A percentile compares a stretch with the other conserved stretches of the same genome.
Evolutionary conservation across 2,797 vertebrate species (phyloP).

Genomic region (Arrhamphus sclerolepis): DNA sequence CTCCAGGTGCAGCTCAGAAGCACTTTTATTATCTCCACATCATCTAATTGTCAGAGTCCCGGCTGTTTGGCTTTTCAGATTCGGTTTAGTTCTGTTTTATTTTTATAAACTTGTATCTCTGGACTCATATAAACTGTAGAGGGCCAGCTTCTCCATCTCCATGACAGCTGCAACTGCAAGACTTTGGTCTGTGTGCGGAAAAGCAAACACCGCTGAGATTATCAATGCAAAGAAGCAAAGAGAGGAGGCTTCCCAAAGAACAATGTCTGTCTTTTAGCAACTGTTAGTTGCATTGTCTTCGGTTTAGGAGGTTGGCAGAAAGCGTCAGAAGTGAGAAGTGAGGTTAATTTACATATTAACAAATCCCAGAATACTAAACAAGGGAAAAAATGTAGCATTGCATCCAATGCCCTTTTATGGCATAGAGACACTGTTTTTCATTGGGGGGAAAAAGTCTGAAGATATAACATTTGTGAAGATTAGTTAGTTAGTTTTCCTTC

Average conservation of each 20-base stretch:
- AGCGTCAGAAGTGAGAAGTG: neutral
- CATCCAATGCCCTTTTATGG: too few relatives aligned
- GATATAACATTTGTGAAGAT: too few relatives aligned
- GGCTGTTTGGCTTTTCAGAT: neutral
- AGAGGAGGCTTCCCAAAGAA: neutral
- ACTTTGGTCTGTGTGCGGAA: neutral
- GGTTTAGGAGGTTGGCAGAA: too few relatives aligned
- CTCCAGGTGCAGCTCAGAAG: too few relatives aligned
- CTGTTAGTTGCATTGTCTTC: too few relatives aligned
- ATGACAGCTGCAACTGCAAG: neutral
- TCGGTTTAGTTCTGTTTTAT: neutral
- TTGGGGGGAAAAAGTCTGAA: neutral
- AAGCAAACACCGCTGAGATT: neutral
- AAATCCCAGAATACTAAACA: neutral
- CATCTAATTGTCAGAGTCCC: neutral
- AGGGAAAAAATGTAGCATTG: neutral
- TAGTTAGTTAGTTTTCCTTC: too few relatives aligned
- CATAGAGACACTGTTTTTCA: too few relatives aligned
- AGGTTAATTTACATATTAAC: neutral
- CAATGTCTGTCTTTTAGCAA: neutral
- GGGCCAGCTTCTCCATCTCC: too few relatives aligned
- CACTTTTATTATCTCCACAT: too few relatives aligned
- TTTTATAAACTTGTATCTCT: neutral
- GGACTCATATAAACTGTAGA: neutral
- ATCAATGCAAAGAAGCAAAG: constrained; percentile 1